Evolutionary conservation across 2,797 vertebrate species (phyloP).

Genomic region (Karalla daura): DNA sequence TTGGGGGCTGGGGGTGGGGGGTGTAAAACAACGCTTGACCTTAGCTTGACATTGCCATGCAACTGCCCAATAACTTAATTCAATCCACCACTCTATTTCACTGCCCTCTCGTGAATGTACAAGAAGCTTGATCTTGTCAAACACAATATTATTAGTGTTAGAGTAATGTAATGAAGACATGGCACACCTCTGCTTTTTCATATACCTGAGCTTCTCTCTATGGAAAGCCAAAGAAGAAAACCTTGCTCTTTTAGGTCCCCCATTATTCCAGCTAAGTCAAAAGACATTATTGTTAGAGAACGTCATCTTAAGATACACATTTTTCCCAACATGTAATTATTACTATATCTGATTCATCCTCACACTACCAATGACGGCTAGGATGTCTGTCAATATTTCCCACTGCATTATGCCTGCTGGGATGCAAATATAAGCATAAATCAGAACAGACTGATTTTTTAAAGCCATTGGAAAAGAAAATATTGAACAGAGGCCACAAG

Average conservation of each 20-base stretch:
- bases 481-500: not conserved
- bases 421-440: too few relatives aligned
- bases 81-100: constrained; percentile 25
- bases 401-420: too few relatives aligned
- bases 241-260: not conserved
- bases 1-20: constrained; percentile 22
- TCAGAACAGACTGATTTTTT: too few relatives aligned
- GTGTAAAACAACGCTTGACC: constrained; percentile 34
- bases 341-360: too few relatives aligned
- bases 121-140: constrained; percentile 24
- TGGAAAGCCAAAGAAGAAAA: not conserved
- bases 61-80: constrained; percentile 48
- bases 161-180: constrained; percentile 17
- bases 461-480: too few relatives aligned
- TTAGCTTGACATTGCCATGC: constrained; percentile 47
- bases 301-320: too few relatives aligned
- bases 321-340: too few relatives aligned
- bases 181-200: not conserved
- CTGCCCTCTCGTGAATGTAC: constrained; percentile 5
- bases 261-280: not conserved
- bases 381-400: too few relatives aligned
- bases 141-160: constrained; percentile 10
- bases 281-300: too few relatives aligned
- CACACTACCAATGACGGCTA: too few relatives aligned
- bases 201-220: not conserved